Base-by-base conservation (phyloP, 1,140 invertebrate genomes). In the Drosophila eugracilis region DNA sequence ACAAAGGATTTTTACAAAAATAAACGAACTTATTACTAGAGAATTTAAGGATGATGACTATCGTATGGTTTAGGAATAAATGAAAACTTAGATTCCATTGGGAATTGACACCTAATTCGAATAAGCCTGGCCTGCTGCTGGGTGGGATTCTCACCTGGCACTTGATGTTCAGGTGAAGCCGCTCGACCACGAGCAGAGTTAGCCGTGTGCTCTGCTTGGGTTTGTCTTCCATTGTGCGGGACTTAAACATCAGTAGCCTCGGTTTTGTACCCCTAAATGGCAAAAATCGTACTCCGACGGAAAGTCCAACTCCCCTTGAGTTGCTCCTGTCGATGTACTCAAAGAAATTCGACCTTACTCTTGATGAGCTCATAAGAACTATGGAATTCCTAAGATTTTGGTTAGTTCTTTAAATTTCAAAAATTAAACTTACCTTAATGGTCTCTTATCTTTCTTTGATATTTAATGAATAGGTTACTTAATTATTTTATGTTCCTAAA, bases 151-250 rank as follows among this genome's bases (percentile, higher is more conserved):
- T 85, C 39, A 85, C 81, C 81, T 86, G 81, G 37, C 48, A 57
- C 42, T 86, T 71, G 34, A 85, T 59, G 37, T 70, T 85, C 6
- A 88, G 83, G 60, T 67, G 60, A 17, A 86, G 66, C 39, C 80
- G 78, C 74, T 86, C 83, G 28, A 88, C 83, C 26, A 86, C 65
- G 44, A 71, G 62, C 36, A 75, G 37, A 58, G 72, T 54, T 32
- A 88, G 55, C 48, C 83, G 77, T 86, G 83, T 52, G 74, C 75
- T 42, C 53, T 63, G 69, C 48, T 72, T 88, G 78, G 74, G 70
- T 54, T 60, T 78, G 74, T 44, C 65, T 65, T 67, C 78, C 83
- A 86, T 86, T 83, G 74, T 86, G 83, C 75, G 74, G 60, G 54
- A 63, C 39, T 45, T 59, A 54, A 67, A 30, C 78, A 55, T 26